Conservation (phyloP, 2,797 vertebrate species). For the Otolemur crassicaudatus region DNA sequence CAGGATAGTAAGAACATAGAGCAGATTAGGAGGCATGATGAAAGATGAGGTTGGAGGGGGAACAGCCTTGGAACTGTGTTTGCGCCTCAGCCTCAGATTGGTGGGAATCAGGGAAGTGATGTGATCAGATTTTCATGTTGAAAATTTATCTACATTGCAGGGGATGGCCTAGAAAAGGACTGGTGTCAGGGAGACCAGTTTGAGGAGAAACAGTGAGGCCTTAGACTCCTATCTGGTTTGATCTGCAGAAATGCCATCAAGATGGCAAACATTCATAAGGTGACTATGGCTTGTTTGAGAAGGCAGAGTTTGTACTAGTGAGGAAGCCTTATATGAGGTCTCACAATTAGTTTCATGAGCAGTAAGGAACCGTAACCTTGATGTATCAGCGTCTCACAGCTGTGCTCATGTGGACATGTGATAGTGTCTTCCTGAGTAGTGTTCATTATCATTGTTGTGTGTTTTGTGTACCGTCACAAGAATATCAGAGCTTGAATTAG, state of each 20-base stretch:
- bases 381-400: too few relatives aligned
- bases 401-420: too few relatives aligned
- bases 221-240: not conserved
- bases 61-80: not conserved
- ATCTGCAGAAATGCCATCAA: slow-evolving; percentile 5
- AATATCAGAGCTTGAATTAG: too few relatives aligned
- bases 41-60: not conserved
- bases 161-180: not conserved
- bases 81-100: not conserved
- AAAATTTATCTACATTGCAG: not conserved
- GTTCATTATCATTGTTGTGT: too few relatives aligned
- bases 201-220: not conserved
- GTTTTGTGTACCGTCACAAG: too few relatives aligned
- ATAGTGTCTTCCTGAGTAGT: too few relatives aligned
- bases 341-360: too few relatives aligned
- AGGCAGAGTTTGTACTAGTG: not conserved
- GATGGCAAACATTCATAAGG: not conserved
- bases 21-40: not conserved
- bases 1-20: not conserved
- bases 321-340: not conserved
- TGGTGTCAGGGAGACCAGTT: not conserved
- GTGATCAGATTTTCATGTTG: not conserved
- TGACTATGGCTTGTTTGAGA: not conserved
- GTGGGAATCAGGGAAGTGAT: not conserved
- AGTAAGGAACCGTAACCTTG: too few relatives aligned